Evolutionary conservation across 2,888 invertebrate genomes (phyloP).

Genomic region (Erynnis tages): DNA sequence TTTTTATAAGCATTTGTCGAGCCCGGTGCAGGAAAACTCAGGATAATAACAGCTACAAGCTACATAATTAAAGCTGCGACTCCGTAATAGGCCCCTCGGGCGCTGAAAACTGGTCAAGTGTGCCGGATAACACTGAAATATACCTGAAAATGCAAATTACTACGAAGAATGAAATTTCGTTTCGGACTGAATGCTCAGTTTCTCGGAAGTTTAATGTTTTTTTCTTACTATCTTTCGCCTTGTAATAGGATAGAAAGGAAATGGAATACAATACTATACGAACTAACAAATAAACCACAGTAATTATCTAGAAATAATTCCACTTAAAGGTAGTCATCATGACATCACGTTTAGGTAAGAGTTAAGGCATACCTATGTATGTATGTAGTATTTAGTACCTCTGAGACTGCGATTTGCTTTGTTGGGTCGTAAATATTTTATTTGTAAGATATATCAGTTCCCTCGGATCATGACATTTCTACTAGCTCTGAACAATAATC

Average conservation of each 20-base stretch:
- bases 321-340: too few species aligned
- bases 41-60: slow-evolving; percentile 14
- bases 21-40: neutral
- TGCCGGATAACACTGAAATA: slow-evolving; percentile 19
- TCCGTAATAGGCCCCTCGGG: slow-evolving; percentile 22
- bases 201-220: too few species aligned
- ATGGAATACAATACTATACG: too few species aligned
- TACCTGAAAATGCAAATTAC: slow-evolving; percentile 16
- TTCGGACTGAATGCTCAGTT: slow-evolving; percentile 2
- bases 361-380: too few species aligned
- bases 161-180: neutral
- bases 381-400: slow-evolving; percentile 1
- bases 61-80: slow-evolving; percentile 23
- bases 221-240: too few species aligned
- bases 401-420: neutral
- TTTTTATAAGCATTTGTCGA: slow-evolving; percentile 15
- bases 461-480: too few species aligned
- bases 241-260: too few species aligned
- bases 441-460: too few species aligned
- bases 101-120: slow-evolving; percentile 21
- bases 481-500: too few species aligned
- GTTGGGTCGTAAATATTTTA: neutral
- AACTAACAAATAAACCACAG: too few species aligned
- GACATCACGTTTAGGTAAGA: too few species aligned
- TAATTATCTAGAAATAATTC: too few species aligned